These are phyloP conservation scores for Podilymbus podiceps DNA, from an alignment of 2,113 vertebrate species.

Conservation along the genomic window DNA sequence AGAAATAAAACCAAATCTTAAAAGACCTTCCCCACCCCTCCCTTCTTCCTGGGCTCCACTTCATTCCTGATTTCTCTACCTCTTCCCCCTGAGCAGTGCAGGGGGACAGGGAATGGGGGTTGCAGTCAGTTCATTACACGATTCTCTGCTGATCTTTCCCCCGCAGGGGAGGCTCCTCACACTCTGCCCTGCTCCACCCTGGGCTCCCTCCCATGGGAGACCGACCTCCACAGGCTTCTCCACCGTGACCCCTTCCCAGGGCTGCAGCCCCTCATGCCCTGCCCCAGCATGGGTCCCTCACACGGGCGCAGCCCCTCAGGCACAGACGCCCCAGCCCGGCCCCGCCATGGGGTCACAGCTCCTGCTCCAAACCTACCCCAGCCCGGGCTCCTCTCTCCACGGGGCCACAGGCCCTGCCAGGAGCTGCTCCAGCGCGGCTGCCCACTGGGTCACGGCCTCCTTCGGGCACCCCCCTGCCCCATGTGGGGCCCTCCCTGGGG, in stretches of 20 bases:
- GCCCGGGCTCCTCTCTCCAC: background rate
- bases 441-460: no score
- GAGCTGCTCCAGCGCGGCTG: no score
- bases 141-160: background rate
- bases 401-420: no score
- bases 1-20: background rate
- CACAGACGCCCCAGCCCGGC: background rate
- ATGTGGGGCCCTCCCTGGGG: no score
- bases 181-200: background rate
- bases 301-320: no score
- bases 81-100: background rate
- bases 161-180: no score
- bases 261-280: background rate
- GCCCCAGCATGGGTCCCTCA: no score
- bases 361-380: no score
- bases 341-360: background rate
- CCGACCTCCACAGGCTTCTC: background rate
- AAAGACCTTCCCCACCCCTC: background rate
- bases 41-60: background rate
- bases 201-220: background rate
- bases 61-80: background rate
- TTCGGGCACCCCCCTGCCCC: no score
- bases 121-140: fast-evolving
- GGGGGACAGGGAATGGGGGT: background rate
- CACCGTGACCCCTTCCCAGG: background rate